Percentiles rank a stretch among this genome's conserved stretches.
phyloP scores from a whole-genome alignment of 2,113 vertebrate genomes.

The Nycticebus coucang region DNA sequence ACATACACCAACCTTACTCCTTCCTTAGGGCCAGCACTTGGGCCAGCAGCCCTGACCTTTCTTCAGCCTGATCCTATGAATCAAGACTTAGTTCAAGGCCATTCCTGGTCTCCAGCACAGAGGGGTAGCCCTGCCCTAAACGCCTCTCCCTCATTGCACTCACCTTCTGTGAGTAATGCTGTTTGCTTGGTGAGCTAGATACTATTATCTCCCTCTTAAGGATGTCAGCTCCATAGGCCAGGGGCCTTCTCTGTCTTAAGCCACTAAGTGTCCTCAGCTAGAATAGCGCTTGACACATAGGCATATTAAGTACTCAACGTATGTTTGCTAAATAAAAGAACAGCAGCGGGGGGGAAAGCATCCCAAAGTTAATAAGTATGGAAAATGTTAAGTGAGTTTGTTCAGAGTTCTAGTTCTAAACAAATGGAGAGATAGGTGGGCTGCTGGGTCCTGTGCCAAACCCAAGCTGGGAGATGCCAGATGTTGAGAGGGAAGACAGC shows the following conservation, averaged over 20 bases:
- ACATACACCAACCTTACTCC: background rate
- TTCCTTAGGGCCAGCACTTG: background rate
- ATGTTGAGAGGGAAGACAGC: background rate
- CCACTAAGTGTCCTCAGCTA: background rate
- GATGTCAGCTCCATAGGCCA: background rate
- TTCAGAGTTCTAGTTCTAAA: background rate
- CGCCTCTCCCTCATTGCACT: no score
- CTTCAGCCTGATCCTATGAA: background rate
- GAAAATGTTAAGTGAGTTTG: conserved; percentile 21
- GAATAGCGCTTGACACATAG: background rate
- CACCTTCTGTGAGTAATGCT: background rate
- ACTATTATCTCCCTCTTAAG: background rate
- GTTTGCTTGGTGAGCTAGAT: background rate
- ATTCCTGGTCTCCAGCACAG: background rate
- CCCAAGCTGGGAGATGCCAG: background rate
- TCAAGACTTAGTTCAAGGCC: background rate
- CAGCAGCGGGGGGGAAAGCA: background rate
- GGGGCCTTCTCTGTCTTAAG: background rate
- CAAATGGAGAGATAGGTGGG: background rate
- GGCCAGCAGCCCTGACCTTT: background rate
- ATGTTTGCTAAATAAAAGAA: background rate
- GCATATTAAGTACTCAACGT: background rate
- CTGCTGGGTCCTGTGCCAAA: background rate
- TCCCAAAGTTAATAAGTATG: background rate
- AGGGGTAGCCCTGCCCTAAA: background rate